Percentiles rank a stretch among this genome's conserved stretches.
Evolutionary conservation across 1,140 invertebrate genomes (phyloP).

Genomic region (Gryon sp.): DNA sequence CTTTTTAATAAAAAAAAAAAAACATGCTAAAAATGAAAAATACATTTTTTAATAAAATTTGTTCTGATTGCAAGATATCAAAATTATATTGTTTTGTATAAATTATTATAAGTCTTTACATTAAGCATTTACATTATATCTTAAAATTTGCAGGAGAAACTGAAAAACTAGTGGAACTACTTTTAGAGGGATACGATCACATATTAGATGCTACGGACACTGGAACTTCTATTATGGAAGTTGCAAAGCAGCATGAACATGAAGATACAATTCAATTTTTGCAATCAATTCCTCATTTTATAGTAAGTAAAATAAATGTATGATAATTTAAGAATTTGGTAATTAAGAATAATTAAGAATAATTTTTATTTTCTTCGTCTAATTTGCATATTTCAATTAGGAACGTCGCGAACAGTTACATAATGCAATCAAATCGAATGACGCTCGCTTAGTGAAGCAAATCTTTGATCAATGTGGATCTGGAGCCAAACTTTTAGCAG

Average conservation of each 20-base stretch:
- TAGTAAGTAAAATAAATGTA: slow-evolving; percentile 79
- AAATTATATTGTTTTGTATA: too few relatives aligned
- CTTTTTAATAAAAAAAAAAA: too few relatives aligned
- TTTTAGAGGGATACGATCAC: slow-evolving; percentile 92
- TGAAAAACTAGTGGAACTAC: slow-evolving; percentile 86
- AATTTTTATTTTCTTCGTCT: too few relatives aligned
- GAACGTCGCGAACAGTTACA: slow-evolving; percentile 88
- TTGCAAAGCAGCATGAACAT: slow-evolving; percentile 83
- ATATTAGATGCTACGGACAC: slow-evolving; percentile 88
- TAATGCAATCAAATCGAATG: slow-evolving; percentile 84
- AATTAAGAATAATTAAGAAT: too few relatives aligned
- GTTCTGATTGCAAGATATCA: too few relatives aligned
- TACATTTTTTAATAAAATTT: too few relatives aligned
- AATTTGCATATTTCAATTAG: slow-evolving; percentile 73
- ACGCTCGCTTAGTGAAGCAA: slow-evolving; percentile 82
- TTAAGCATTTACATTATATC: neutral
- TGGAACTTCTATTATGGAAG: slow-evolving; percentile 84
- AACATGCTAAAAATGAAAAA: too few relatives aligned
- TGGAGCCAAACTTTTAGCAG: slow-evolving; percentile 84
- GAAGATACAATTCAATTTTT: slow-evolving; percentile 84
- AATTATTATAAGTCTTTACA: too few relatives aligned
- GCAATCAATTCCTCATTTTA: slow-evolving; percentile 85
- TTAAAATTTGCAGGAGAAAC: slow-evolving; percentile 82
- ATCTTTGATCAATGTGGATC: slow-evolving; percentile 81
- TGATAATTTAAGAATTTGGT: too few relatives aligned